Evolutionary conservation across 2,888 invertebrate genomes (phyloP).

Genomic region (Zonitis immaculata): DNA sequence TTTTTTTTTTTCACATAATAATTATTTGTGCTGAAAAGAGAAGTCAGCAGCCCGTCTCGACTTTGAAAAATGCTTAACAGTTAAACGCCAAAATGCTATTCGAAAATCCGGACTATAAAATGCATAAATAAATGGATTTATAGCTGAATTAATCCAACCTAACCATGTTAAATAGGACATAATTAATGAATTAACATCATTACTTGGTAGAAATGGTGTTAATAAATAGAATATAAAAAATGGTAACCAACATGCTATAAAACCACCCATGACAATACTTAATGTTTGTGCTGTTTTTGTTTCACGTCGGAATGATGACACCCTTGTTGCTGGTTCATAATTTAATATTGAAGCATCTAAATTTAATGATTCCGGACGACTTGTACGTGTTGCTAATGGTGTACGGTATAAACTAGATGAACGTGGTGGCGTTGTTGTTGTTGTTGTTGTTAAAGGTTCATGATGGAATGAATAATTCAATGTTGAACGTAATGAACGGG

Average conservation of each 20-base stretch:
- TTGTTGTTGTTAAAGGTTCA: slow-evolving; percentile 29
- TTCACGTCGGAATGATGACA: slow-evolving; percentile 69
- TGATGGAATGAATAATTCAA: slow-evolving; percentile 42
- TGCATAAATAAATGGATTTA: slow-evolving; percentile 87
- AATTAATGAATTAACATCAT: slow-evolving; percentile 53
- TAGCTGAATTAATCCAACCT: slow-evolving; percentile 86
- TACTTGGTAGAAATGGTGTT: slow-evolving; percentile 69
- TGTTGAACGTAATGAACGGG: slow-evolving; percentile 40
- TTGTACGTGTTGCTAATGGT: slow-evolving; percentile 26
- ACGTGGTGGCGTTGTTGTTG: slow-evolving; percentile 23
- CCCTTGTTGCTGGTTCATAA: slow-evolving; percentile 52
- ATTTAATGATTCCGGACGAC: slow-evolving; percentile 54
- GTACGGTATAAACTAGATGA: slow-evolving; percentile 38
- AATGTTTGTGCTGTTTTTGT: slow-evolving; percentile 85
- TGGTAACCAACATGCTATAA: slow-evolving; percentile 83
- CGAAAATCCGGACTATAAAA: slow-evolving; percentile 86
- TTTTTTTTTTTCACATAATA: background rate
- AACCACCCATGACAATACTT: slow-evolving; percentile 82
- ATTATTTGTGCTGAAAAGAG: slow-evolving; percentile 45
- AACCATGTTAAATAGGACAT: slow-evolving; percentile 80
- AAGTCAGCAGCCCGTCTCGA: slow-evolving; percentile 41
- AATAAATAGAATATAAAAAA: slow-evolving; percentile 80
- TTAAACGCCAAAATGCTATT: slow-evolving; percentile 80
- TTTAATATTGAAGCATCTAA: slow-evolving; percentile 53
- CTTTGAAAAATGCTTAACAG: slow-evolving; percentile 63